Conservation (phyloP, 2,113 vertebrate species). For the Guaruba guarouba region DNA sequence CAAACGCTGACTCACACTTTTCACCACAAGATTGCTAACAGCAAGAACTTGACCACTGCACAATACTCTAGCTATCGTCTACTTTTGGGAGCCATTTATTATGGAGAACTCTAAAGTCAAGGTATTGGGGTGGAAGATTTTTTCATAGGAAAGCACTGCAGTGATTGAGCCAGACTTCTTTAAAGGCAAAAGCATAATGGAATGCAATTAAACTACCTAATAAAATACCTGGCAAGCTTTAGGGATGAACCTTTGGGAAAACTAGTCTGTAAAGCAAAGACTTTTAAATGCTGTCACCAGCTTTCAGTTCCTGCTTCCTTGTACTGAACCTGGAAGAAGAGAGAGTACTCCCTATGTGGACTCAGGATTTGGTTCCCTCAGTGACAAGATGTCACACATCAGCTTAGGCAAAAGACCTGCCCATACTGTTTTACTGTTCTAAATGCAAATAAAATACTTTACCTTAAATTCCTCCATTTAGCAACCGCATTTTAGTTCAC, state of each 20-base stretch:
- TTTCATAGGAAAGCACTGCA: neutral
- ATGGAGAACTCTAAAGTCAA: neutral
- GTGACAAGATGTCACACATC: rapidly evolving
- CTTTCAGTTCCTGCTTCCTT: neutral
- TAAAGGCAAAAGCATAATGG: neutral
- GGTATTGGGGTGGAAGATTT: neutral
- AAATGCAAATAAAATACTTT: neutral
- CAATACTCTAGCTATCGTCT: neutral
- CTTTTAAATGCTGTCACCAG: neutral
- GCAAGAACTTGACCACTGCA: neutral
- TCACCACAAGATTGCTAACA: neutral
- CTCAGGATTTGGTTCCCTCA: neutral
- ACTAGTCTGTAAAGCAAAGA: neutral
- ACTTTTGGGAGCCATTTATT: neutral
- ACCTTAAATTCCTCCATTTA: neutral
- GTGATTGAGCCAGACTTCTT: neutral
- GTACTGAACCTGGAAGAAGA: neutral
- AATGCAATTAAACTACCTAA: neutral
- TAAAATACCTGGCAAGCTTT: neutral
- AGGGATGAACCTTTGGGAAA: neutral
- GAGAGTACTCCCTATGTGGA: neutral
- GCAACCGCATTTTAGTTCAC: neutral
- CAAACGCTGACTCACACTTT: neutral
- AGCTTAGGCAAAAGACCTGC: neutral
- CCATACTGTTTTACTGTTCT: neutral